Evolutionary conservation across 2,797 vertebrate genomes (phyloP), one percentile per base, ranked within the genome.

Genomic region (Phataginus tetradactyla): DNA sequence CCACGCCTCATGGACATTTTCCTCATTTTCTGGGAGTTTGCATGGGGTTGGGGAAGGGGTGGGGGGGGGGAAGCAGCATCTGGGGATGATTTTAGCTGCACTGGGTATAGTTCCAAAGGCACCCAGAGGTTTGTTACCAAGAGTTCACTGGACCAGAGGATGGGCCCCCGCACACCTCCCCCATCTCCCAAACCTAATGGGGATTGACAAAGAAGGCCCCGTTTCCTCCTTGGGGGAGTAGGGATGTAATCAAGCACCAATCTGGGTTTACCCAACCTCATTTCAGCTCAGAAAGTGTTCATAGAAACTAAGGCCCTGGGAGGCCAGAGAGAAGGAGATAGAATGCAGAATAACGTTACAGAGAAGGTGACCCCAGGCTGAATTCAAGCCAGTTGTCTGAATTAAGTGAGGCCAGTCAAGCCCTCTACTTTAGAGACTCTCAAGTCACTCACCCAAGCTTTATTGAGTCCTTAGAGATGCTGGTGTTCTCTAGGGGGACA

Each of bases 1-100:
- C 45, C 77, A 71, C 55, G 84, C 66, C 53, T 84, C 51, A 37
- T 4, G 32, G 29, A 78, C n/a, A 17, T 9, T 93, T 84, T 90
- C 59, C 53, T 3, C 37, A 49, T n/a, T 45, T 64, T 69, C 83
- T 45, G 61, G 27, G 34, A 80, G 63, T 90, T 39, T 51, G 3
- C 13, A 53, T 20, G 51, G 25, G 51, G 27, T 59, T 3, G 3
- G 5, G 23, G 5, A 5, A 4, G 21, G 1, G 5, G 18, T 14
- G 74, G 5, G 49, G 49, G 32, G 72, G n/a, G 32, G 72, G 49
- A 11, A 75, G 37, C 25, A 68, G 4, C 79, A 25, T n/a, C 10
- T 37, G 27, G 59, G 49, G 77, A 87, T 32, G 72, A 63, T n/a
- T 77, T 77, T 17, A n/a, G 72, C 63, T 83, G 59, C 29, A 27